Base-by-base conservation (phyloP, 2,797 vertebrate species). In the Scomberomorus guttatus region DNA sequence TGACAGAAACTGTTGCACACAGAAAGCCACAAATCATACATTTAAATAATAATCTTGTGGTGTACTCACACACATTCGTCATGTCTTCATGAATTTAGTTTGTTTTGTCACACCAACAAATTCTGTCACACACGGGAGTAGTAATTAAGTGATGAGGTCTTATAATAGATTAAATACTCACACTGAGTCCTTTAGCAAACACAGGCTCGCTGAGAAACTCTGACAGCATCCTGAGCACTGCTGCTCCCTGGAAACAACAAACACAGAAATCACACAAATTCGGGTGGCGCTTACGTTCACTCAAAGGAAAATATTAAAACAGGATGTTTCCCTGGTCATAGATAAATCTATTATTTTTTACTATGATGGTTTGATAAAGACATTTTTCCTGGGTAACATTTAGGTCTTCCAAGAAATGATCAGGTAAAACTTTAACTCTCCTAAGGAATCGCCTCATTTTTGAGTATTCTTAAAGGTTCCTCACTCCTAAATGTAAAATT, bases 211-310 rank as follows among this genome's bases (percentile, higher is more conserved):
- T 94, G 71, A 99, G 95, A 88, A 99, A 99, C 71, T 93, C 87
- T 0, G 98, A 98, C 18, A 99, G 94, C 98, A 99, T 99, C 82
- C 96, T 94, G 57, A 99, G 91, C 58, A 99, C 98, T 0, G 96
- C 95, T 0, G 96, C 97, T 5, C 98, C 98, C 98, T 99, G 85
- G 68, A 72, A 87, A 75, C 22, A 68, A 72, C 65, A 82, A 72
- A 78, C 51, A 77, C 37, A 80, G 25, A 72, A 83, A 81, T 55
- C 72, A 69, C 50, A 17, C 75, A 42, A 76, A 24, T 64, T 55
- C 32, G 18, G 18, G 5, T 67, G 22, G 17, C 15, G 72, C 60
- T 27, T 37, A 4, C 6, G 46, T 61, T 22, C 11, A 58, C 22
- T 39, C 7, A 37, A 63, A 61, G 62, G 22, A 34, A 69, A 37